Conservation (phyloP, 2,113 vertebrate species). For the Amazona guildingii region DNA sequence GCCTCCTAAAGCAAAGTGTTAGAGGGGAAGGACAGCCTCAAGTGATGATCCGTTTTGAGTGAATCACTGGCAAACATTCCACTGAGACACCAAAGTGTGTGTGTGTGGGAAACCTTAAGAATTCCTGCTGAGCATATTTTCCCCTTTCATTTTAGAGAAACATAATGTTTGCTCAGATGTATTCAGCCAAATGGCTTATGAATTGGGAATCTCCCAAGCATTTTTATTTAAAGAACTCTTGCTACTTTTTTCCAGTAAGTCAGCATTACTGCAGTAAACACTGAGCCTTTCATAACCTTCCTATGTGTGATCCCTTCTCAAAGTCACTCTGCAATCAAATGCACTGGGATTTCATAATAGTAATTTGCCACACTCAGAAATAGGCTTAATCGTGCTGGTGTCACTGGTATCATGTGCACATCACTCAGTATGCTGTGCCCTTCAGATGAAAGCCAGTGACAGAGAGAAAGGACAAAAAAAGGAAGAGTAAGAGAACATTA, state of each 20-base stretch:
- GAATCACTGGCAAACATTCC: not conserved
- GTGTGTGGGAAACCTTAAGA: not conserved
- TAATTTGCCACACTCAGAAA: constrained; percentile 67
- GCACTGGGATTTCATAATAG: constrained; percentile 57
- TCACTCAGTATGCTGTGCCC: not conserved
- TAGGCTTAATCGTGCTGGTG: constrained; percentile 46
- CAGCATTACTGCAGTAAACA: constrained; percentile 26
- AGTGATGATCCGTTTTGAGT: not conserved
- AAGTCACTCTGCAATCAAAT: constrained; percentile 65
- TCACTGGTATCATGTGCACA: constrained; percentile 47
- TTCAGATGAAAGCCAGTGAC: constrained; percentile 28
- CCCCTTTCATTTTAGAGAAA: not conserved
- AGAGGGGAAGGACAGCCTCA: not conserved
- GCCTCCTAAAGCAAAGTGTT: not conserved
- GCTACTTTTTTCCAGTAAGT: constrained; percentile 24
- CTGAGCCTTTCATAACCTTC: constrained; percentile 35
- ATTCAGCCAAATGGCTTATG: not conserved
- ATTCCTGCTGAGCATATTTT: not conserved
- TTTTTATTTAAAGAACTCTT: constrained; percentile 31
- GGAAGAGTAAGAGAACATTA: not conserved
- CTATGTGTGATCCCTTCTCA: constrained; percentile 30
- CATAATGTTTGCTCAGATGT: not conserved
- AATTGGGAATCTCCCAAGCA: constrained; percentile 42
- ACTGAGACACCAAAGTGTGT: not conserved
- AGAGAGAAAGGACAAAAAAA: not conserved